These are phyloP conservation scores for Chrysolina haemoptera DNA, from an alignment of 2,888 invertebrate species.

Conservation along the genomic window DNA sequence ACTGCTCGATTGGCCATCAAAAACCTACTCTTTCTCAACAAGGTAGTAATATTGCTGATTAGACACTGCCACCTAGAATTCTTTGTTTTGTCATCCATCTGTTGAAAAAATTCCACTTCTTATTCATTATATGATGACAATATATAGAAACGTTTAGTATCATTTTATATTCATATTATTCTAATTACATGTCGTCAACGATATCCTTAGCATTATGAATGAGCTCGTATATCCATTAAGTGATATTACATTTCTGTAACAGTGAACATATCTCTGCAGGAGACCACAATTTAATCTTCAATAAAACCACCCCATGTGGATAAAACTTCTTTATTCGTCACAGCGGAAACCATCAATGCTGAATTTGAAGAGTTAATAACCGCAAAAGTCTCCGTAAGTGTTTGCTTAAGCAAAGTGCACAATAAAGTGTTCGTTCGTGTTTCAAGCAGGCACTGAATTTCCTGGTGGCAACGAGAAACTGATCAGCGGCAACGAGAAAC, in stretches of 20 bases:
- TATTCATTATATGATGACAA: no score
- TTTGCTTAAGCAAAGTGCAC: conserved; percentile 56
- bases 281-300: conserved; percentile 22
- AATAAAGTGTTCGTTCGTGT: conserved; percentile 51
- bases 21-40: no score
- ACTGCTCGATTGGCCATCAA: no score
- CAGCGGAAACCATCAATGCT: conserved; percentile 42
- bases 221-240: neutral
- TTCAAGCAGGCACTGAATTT: conserved; percentile 22
- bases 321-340: conserved; percentile 33
- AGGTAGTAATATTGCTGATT: no score
- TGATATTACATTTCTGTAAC: neutral
- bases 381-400: conserved; percentile 60
- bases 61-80: no score
- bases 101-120: no score
- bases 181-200: no score
- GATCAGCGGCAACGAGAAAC: conserved; percentile 43
- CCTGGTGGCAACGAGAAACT: conserved; percentile 29
- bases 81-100: no score
- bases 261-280: neutral
- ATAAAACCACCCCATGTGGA: conserved; percentile 40
- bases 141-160: no score
- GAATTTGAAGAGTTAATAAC: conserved; percentile 58
- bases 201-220: neutral
- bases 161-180: no score